phyloP scores from a whole-genome alignment of 64 coral and sea anemone genomes.

The Orbicella faveolata region DNA sequence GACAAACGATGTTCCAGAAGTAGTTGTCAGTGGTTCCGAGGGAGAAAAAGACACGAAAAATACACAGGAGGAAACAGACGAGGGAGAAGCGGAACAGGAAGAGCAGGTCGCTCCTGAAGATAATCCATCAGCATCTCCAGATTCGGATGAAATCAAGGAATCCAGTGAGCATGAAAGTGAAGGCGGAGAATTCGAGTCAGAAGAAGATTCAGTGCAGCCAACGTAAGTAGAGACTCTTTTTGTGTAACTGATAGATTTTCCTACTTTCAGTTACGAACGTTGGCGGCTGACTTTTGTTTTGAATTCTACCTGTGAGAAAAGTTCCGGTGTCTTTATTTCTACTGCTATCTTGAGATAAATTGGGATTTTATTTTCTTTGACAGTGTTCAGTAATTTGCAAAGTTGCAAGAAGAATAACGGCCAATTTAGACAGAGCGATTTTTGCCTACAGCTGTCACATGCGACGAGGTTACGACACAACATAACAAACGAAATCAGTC shows the following conservation, averaged over 20 bases:
- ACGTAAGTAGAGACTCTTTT: background rate
- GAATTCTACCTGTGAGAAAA: too few species aligned
- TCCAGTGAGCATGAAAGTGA: constrained; percentile 17
- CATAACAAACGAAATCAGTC: too few species aligned
- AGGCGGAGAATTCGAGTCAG: constrained; percentile 1
- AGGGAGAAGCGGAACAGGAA: background rate
- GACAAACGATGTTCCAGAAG: background rate
- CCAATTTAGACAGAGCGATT: too few species aligned
- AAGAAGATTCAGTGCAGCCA: background rate
- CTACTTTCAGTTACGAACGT: too few species aligned
- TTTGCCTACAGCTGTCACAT: too few species aligned
- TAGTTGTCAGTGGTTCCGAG: background rate
- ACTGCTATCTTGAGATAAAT: too few species aligned
- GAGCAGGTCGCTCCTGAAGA: background rate
- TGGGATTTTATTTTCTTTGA: too few species aligned
- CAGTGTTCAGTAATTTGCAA: too few species aligned
- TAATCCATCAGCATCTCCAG: background rate
- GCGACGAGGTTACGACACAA: too few species aligned
- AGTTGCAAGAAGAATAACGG: too few species aligned
- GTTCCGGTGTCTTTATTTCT: too few species aligned
- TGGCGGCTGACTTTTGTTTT: too few species aligned
- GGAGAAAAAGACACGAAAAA: background rate
- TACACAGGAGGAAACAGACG: background rate
- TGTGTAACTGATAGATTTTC: background rate
- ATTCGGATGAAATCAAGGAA: background rate